Conservation (phyloP, 2,888 invertebrate species). For the Papilio protenor region DNA sequence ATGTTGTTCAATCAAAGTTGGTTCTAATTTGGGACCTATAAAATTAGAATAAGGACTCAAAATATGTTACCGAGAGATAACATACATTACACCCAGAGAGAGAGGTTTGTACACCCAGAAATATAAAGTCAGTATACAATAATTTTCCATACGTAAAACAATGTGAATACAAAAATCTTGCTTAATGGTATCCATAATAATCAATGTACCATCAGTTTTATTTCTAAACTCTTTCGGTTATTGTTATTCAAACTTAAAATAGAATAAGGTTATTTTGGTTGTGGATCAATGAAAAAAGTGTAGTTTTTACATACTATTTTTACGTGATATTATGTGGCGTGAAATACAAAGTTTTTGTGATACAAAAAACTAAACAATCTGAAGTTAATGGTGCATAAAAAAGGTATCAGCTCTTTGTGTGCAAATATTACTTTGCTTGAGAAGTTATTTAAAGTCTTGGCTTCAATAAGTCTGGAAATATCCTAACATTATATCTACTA, state of each 20-base stretch:
- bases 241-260: neutral
- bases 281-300: neutral
- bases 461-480: too few relatives aligned
- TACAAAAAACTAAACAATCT: neutral
- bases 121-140: neutral
- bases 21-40: neutral
- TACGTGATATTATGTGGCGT: neutral
- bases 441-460: neutral
- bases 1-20: neutral
- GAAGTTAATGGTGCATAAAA: neutral
- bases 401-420: neutral
- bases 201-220: neutral
- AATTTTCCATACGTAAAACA: neutral
- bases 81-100: too few relatives aligned
- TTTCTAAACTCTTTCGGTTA: neutral
- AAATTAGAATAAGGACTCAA: neutral
- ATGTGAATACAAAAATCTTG: neutral
- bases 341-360: neutral
- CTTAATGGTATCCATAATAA: neutral
- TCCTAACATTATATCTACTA: too few relatives aligned
- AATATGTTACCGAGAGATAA: too few relatives aligned
- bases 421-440: neutral
- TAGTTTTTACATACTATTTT: constrained; percentile 13
- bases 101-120: too few relatives aligned
- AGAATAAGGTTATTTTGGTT: constrained; percentile 10